Percentiles rank a stretch among this genome's conserved stretches.
Evolutionary conservation across 2,797 vertebrate species (phyloP).

Genomic region (Salmo trutta): DNA sequence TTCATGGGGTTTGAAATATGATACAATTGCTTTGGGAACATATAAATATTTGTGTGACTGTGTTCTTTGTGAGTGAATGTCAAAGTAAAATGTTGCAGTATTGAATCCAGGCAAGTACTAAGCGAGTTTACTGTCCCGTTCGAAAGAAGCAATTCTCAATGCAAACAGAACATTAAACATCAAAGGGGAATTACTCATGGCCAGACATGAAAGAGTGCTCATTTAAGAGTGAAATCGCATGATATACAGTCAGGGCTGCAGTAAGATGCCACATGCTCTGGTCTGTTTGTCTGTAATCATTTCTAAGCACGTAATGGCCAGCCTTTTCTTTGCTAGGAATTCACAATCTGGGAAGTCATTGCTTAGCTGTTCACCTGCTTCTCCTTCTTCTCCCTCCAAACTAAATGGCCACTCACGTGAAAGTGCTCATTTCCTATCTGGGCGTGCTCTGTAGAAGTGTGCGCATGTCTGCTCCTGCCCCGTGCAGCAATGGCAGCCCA

Average conservation of each 20-base stretch:
- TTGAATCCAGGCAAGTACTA: conserved; percentile 4
- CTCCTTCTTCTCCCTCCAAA: background rate
- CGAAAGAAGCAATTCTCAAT: background rate
- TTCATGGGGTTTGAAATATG: background rate
- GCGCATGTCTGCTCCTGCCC: background rate
- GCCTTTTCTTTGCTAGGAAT: conserved; percentile 4
- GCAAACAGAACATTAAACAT: conserved; percentile 12
- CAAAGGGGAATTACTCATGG: conserved; percentile 23
- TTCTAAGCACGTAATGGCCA: conserved; percentile 9
- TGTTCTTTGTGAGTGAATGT: background rate
- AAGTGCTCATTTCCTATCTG: conserved; percentile 5
- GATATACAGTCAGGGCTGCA: conserved; percentile 6
- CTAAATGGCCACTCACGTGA: conserved; percentile 2
- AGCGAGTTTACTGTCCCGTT: background rate
- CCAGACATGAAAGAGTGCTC: conserved; percentile 3
- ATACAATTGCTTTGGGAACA: background rate
- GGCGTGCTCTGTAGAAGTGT: background rate
- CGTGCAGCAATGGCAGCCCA: background rate
- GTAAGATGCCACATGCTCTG: conserved; percentile 1
- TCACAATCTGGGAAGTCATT: background rate
- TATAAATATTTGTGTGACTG: background rate
- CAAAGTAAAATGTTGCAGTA: background rate
- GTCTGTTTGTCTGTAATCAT: conserved; percentile 6
- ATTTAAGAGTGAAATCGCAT: conserved; percentile 7
- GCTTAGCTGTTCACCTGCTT: background rate